Evolutionary conservation across 1,140 invertebrate genomes (phyloP).

Genomic region (Neodiprion virginianus): DNA sequence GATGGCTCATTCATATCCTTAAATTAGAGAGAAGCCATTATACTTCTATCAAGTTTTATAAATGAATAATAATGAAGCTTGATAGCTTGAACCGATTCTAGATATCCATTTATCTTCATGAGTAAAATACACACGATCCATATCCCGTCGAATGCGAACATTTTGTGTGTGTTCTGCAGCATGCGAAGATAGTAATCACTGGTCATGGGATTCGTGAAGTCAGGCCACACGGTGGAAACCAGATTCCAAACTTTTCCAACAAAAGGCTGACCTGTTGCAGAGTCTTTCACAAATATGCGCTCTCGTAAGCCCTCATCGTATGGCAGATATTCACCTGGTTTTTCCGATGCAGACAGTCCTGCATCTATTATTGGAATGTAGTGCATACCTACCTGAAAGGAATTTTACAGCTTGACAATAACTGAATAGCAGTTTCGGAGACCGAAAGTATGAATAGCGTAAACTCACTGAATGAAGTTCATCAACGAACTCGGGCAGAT

Average conservation of each 20-base stretch:
- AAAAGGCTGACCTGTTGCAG: slow-evolving; percentile 66
- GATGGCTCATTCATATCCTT: slow-evolving; percentile 89
- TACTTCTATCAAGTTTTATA: slow-evolving; percentile 11
- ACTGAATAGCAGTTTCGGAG: slow-evolving; percentile 20
- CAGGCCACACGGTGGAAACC: slow-evolving; percentile 79
- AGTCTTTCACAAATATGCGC: slow-evolving; percentile 78
- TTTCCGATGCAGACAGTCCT: slow-evolving; percentile 73
- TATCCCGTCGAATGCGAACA: slow-evolving; percentile 78
- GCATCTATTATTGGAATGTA: slow-evolving; percentile 80
- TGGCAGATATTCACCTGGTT: slow-evolving; percentile 71
- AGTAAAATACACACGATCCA: slow-evolving; percentile 74
- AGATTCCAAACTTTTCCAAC: slow-evolving; percentile 85
- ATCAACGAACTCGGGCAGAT: slow-evolving; percentile 78
- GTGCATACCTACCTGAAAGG: slow-evolving; percentile 71
- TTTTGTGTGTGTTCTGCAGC: slow-evolving; percentile 71
- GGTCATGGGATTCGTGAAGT: slow-evolving; percentile 83
- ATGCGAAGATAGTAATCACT: slow-evolving; percentile 78
- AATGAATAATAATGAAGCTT: slow-evolving; percentile 10
- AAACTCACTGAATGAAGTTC: slow-evolving; percentile 68
- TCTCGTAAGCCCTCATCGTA: slow-evolving; percentile 77
- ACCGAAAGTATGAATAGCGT: not conserved
- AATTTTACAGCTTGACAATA: slow-evolving; percentile 7
- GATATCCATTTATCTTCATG: no score
- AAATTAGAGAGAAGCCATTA: slow-evolving; percentile 22
- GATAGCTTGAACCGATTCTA: no score